phyloP scores from a whole-genome alignment of 2,888 invertebrate genomes.

The Matsumyia berberina region DNA sequence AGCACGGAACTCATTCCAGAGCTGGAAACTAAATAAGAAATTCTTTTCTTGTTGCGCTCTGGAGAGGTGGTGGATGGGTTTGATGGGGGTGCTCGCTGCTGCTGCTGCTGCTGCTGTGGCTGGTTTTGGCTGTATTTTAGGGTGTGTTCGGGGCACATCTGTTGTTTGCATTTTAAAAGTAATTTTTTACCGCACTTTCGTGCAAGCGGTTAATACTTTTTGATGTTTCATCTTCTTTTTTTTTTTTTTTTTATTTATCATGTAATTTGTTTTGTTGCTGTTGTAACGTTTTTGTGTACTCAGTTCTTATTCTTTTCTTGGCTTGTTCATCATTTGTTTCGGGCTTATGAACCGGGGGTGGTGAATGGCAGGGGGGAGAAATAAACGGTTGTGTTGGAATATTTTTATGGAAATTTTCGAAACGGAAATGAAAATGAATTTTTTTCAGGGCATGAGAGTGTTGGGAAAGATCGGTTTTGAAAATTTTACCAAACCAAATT shows the following conservation, averaged over 20 bases:
- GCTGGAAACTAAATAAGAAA: slow-evolving; percentile 63
- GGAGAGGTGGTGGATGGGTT: not conserved
- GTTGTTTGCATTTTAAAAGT: slow-evolving; percentile 77
- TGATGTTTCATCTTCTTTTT: slow-evolving; percentile 77
- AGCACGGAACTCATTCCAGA: slow-evolving; percentile 37
- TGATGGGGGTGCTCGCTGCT: not conserved
- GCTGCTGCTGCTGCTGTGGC: slow-evolving; percentile 10
- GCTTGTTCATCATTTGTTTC: slow-evolving; percentile 71
- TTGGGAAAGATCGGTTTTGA: no score
- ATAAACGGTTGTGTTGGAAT: slow-evolving; percentile 15
- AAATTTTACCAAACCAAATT: no score
- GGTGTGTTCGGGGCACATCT: slow-evolving; percentile 71
- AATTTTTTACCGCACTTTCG: slow-evolving; percentile 75
- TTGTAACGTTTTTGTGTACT: slow-evolving; percentile 20
- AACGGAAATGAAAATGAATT: slow-evolving; percentile 6
- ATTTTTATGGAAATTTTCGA: slow-evolving; percentile 26
- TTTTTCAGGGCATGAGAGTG: no score
- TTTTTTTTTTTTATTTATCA: slow-evolving; percentile 76
- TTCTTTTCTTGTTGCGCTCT: slow-evolving; percentile 62
- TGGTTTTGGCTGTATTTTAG: slow-evolving; percentile 31
- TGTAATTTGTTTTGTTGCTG: slow-evolving; percentile 73
- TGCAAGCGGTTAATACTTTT: slow-evolving; percentile 75
- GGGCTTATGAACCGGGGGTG: slow-evolving; percentile 6
- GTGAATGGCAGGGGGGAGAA: slow-evolving; percentile 17
- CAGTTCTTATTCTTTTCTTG: slow-evolving; percentile 49